These are phyloP conservation scores for Sphaeridia pumilis DNA, from an alignment of 2,888 invertebrate genomes.

Conservation along the genomic window DNA sequence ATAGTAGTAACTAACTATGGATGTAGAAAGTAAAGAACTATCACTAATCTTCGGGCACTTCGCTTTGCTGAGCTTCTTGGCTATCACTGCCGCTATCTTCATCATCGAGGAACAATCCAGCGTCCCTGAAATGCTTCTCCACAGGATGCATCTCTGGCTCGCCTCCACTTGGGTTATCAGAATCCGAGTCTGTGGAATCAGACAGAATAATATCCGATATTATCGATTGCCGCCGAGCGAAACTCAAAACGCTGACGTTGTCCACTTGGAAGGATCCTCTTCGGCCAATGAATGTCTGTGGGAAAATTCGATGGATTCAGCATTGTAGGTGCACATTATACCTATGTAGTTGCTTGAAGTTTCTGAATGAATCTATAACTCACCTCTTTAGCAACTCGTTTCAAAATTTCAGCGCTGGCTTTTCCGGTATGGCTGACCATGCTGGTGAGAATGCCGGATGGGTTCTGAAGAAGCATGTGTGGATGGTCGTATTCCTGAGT, in stretches of 20 bases:
- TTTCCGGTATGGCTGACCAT: constrained; percentile 60
- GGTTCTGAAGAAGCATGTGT: constrained; percentile 50
- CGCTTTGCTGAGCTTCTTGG: no score
- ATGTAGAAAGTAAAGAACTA: no score
- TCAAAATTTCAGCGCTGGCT: constrained; percentile 51
- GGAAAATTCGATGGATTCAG: no score
- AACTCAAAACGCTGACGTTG: constrained; percentile 5
- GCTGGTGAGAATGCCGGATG: constrained; percentile 51
- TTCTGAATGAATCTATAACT: no score
- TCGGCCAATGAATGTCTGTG: constrained; percentile 4
- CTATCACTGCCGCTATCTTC: background rate
- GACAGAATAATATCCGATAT: background rate
- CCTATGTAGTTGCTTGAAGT: no score
- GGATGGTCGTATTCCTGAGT: constrained; percentile 67
- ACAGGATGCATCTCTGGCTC: background rate
- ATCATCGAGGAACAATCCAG: background rate
- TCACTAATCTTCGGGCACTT: no score
- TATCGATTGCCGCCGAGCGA: background rate
- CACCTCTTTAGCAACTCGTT: constrained; percentile 50
- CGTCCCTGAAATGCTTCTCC: background rate
- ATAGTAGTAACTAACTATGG: no score
- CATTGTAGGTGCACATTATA: no score
- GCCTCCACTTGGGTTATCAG: background rate
- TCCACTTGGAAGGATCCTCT: constrained; percentile 4
- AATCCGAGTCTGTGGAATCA: background rate